Evolutionary conservation across 2,113 vertebrate species (phyloP).

Genomic region (Dasypus novemcinctus): DNA sequence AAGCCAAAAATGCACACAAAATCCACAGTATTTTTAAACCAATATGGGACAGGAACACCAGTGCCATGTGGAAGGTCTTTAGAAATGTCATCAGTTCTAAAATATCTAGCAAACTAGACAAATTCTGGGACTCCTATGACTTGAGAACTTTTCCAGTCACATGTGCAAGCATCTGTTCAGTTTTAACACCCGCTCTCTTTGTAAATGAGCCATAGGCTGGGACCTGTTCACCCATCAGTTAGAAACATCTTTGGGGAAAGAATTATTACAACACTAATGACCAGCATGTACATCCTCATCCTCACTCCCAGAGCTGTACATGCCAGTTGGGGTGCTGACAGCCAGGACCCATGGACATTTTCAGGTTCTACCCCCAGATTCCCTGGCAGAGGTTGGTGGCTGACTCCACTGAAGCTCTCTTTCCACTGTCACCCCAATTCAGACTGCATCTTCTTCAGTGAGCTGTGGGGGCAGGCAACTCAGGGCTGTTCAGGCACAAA

Average conservation of each 20-base stretch:
- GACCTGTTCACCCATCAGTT: constrained; percentile 42
- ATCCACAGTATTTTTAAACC: constrained; percentile 22
- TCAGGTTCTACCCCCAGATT: fast-evolving
- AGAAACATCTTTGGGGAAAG: constrained; percentile 4
- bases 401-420: not conserved
- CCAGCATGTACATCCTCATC: not conserved
- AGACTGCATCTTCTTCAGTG: not conserved
- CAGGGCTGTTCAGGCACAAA: not conserved
- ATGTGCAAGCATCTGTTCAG: not conserved
- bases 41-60: not conserved
- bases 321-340: not conserved
- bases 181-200: not conserved
- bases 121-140: not conserved
- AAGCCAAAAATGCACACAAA: not conserved
- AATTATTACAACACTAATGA: not conserved
- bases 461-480: not conserved
- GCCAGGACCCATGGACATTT: not conserved
- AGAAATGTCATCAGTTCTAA: constrained; percentile 39
- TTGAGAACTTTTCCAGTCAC: not conserved
- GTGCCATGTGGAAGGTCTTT: not conserved
- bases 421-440: not conserved
- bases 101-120: constrained; percentile 26
- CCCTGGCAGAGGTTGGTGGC: not conserved
- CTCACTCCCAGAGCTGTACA: not conserved
- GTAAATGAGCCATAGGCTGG: not conserved